Percentiles rank a stretch among this genome's conserved stretches.
phyloP scores from a whole-genome alignment of 2,888 invertebrate species.

The Pterostichus niger region DNA sequence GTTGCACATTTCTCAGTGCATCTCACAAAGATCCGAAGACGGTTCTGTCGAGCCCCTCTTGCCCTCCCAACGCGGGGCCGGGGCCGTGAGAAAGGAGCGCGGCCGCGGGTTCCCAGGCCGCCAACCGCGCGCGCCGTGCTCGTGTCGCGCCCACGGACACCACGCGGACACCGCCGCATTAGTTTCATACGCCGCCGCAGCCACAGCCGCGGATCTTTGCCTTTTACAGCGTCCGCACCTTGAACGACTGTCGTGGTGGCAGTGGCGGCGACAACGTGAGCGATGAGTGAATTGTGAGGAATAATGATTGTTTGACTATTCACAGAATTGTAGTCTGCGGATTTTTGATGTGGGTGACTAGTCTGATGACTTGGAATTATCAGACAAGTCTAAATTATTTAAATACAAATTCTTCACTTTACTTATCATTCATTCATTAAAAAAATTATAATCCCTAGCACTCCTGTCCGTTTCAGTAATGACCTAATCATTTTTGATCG shows the following conservation, averaged over 20 bases:
- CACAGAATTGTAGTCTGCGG: not conserved
- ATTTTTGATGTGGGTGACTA: too few relatives aligned
- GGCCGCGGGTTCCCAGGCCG: conserved; percentile 65
- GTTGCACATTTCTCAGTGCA: conserved; percentile 7
- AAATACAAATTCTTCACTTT: too few relatives aligned
- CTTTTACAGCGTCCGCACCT: conserved; percentile 22
- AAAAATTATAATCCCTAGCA: too few relatives aligned
- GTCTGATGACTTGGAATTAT: too few relatives aligned
- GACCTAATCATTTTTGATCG: too few relatives aligned
- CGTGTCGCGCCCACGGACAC: conserved; percentile 64
- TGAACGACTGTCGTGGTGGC: not conserved
- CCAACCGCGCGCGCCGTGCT: conserved; percentile 61
- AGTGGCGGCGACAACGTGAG: not conserved
- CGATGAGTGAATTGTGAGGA: conserved; percentile 12
- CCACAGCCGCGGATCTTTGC: not conserved
- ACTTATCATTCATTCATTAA: too few relatives aligned
- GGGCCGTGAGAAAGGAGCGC: conserved; percentile 65
- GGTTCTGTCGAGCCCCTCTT: not conserved
- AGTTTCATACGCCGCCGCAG: too few relatives aligned
- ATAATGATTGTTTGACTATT: not conserved
- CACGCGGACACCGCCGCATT: conserved; percentile 30
- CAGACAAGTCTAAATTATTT: too few relatives aligned
- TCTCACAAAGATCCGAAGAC: not conserved
- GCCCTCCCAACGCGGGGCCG: not conserved
- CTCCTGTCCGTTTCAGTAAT: too few relatives aligned